Base-by-base conservation (phyloP, 2,113 vertebrate species). In the Vanacampus margaritifer region DNA sequence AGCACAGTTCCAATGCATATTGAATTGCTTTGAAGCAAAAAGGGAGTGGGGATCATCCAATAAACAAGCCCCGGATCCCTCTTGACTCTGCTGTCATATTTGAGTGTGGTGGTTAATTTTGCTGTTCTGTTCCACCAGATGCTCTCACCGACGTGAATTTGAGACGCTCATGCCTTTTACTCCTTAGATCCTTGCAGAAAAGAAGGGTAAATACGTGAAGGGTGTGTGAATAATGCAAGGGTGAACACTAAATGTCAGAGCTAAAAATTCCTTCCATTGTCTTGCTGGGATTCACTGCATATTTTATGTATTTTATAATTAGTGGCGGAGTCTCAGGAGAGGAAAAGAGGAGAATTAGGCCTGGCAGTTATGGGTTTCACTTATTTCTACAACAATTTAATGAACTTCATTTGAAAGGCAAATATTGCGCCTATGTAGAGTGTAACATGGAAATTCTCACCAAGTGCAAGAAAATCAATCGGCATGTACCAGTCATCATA, bases 231-330 rank as follows among this genome's bases (percentile, higher is more conserved):
- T 92, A 89, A 89, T 90, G 82, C 89, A 91, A 81, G 56, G 45
- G 61, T 39, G 66, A 79, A 77, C 88, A 84, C 86, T 87, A 91
- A 92, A 91, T 92, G 89, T 90, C 91, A 92, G 53, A 60, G 73
- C 84, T 84, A 89, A 81, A 85, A 82, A 87, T 87, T 89, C 87
- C 61, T 11, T 62, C 78, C 70, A 80, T 91, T 91, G 89, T 91
- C 88, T 91, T 67, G 21, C 66, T 86, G 84, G 82, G 85, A 86
- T 89, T 88, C 76, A 43, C 63, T 5, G 21, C 80, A 89, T 89
- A 86, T 89, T 89, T 90, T 86, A 90, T 91, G 88, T 80, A 92
- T 90, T 88, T 90, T 78, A 86, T 91, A 90, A 92, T 91, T 90
- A 90, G 85, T 32, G 16, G 64, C 58, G 48, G 53, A 75, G 75